Evolutionary conservation across 2,888 invertebrate species (phyloP).

Genomic region (Apamea monoglypha): DNA sequence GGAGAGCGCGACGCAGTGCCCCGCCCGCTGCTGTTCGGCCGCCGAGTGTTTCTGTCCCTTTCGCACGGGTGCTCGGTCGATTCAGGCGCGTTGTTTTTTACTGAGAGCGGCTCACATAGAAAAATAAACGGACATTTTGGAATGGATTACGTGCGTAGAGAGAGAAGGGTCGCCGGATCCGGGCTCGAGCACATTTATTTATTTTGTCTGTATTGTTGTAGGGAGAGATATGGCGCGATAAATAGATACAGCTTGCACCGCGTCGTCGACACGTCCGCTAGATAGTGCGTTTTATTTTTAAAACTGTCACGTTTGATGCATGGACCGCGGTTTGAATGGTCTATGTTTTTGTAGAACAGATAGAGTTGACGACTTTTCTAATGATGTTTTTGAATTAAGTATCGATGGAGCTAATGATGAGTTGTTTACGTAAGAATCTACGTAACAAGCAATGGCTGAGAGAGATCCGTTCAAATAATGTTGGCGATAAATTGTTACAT

Average conservation of each 20-base stretch:
- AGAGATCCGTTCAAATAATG: background rate
- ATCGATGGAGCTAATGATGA: background rate
- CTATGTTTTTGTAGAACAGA: slow-evolving; percentile 46
- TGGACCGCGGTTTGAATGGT: slow-evolving; percentile 43
- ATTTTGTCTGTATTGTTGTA: slow-evolving; percentile 83
- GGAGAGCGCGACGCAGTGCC: slow-evolving; percentile 78
- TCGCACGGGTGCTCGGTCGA: slow-evolving; percentile 80
- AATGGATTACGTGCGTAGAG: slow-evolving; percentile 80
- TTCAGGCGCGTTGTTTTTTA: slow-evolving; percentile 84
- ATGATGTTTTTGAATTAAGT: slow-evolving; percentile 12
- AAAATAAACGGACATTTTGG: slow-evolving; percentile 90
- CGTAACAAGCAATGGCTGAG: background rate
- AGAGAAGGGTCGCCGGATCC: slow-evolving; percentile 87
- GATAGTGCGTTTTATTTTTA: slow-evolving; percentile 72
- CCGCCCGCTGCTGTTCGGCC: slow-evolving; percentile 78
- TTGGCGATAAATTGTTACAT: background rate
- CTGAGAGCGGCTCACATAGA: slow-evolving; percentile 83
- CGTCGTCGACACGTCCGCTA: slow-evolving; percentile 70
- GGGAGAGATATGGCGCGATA: slow-evolving; percentile 87
- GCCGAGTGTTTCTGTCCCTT: slow-evolving; percentile 78
- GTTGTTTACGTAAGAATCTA: background rate
- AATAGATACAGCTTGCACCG: slow-evolving; percentile 85
- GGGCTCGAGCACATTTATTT: slow-evolving; percentile 85
- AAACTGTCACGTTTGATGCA: slow-evolving; percentile 73
- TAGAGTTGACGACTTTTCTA: slow-evolving; percentile 17